Conservation (phyloP, 2,113 vertebrate species). For the Ictalurus furcatus region DNA sequence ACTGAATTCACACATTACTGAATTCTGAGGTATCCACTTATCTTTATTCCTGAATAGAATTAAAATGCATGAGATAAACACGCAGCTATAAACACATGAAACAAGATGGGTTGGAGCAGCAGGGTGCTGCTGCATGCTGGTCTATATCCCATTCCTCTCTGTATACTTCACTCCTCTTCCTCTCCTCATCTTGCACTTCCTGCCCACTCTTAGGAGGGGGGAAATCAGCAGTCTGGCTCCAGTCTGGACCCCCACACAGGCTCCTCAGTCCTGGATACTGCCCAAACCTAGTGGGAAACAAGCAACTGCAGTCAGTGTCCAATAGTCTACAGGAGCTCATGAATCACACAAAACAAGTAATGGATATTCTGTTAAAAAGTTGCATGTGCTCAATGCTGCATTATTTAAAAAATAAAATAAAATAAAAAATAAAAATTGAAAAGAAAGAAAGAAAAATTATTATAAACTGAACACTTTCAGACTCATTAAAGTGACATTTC, state of each 20-base stretch:
- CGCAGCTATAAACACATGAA: not conserved
- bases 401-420: not conserved
- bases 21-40: not conserved
- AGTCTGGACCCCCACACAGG: conserved; percentile 45
- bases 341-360: conserved; percentile 27
- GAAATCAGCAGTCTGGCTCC: conserved; percentile 39
- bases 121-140: conserved; percentile 4
- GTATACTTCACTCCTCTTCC: conserved; percentile 39
- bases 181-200: conserved; percentile 39
- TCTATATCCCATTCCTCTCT: conserved; percentile 26
- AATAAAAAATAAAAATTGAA: no score
- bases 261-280: conserved; percentile 46
- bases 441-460: not conserved
- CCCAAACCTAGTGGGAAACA: conserved; percentile 48
- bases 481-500: not conserved
- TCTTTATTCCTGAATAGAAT: not conserved
- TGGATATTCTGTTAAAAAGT: conserved; percentile 9
- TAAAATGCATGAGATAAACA: not conserved
- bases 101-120: not conserved
- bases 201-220: conserved; percentile 37
- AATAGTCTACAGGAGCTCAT: conserved; percentile 36
- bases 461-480: not conserved
- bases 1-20: not conserved
- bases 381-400: not conserved
- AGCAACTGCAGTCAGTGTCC: conserved; percentile 35